Evolutionary conservation across 2,888 invertebrate genomes (phyloP), one percentile per base, ranked within the genome.

Genomic region (Phaedon cochleariae): DNA sequence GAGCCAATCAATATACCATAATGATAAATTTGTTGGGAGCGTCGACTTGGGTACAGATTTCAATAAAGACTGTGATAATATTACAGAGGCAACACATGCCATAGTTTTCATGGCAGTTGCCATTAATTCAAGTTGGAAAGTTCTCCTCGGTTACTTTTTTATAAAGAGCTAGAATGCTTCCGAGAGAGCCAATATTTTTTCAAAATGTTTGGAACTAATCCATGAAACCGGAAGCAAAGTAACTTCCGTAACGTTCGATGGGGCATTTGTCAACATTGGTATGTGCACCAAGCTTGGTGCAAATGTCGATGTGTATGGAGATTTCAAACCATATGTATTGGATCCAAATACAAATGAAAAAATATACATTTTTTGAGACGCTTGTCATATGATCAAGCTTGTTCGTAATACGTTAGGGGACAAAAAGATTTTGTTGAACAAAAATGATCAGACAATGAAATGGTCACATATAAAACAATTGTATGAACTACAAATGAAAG

Each of bases 41-140:
- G 55, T 67, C 10, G 62, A 62, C 29, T 18, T 63, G 4, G 67
- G 67, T 1, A 63, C 58, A 2, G 52, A 17, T 1, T 45, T 51
- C 29, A 17, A 49, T 29, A 62, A 49, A 7, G 49, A 26, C 7
- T 5, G 26, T 26, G 26, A 26, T 26, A 5, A 7, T 26, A 7
- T 26, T 7, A 3, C 3, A 7, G 4, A 26, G 7, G 26, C 26
- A 26, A 26, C 26, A 7, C 3, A 7, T 7, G 26, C 26, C 3
- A 29, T 64, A 22, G 71, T 73, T 7, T 70, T 74, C 48, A 63
- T 73, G 67, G 66, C 65, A 9, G 73, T 74, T 17, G 62, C 52
- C 12, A 17, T 74, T 1, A 73, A 73, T 48, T 51, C 51, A 15
- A 48, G 15, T 15, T 48, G 48, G 48, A 48, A 48, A 20, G 7